Base-by-base conservation (phyloP, 2,888 invertebrate genomes). In the Sphaeridia pumilis region DNA sequence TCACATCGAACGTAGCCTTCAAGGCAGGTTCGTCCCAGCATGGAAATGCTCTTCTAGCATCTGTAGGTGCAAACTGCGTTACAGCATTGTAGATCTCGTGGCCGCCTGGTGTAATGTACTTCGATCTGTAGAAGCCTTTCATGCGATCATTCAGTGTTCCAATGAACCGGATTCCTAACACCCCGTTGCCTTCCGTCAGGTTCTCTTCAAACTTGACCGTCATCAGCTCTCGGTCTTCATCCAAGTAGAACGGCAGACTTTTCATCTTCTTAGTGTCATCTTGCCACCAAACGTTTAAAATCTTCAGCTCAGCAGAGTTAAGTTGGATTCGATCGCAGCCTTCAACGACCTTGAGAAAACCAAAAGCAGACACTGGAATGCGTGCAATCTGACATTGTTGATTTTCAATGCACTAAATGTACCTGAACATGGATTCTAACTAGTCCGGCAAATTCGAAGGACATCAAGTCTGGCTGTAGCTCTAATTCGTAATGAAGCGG, bases 1-100 rank as follows among this genome's bases (percentile, higher is more conserved):
- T 81, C 58, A 97, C 85, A 69, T 92, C 86, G 73, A 95, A 97
- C 2, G 87, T 90, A 1, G 94, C 87, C 72, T 97, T 95, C 57
- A 87, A 80, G 12, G 90, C 87, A 5, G 95, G 97, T 71, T 97
- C 97, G 71, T 97, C 95, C 90, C 92, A 97, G 71, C 94, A 95
- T 3, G 95, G 95, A 68, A 97, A 95, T 68, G 92, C 89, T 64
- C 87, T 77, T 52, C 95, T 78, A 5, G 95, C 95, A 74, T 87
- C 87, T 2, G 87, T 87, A 0, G 88, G 78, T 70, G 87, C 87
- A 70, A 93, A 94, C 72, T 94, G 93, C 49, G 93, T 93, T 56
- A 89, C 88, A 28, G 87, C 90, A 27, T 84, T 85, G 69, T 82
- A 84, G 49, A 83, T 78, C 68, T 85, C 84, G 61, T 84, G 83